Conservation (phyloP, 2,797 vertebrate species). For the Perdix hodgsoniae region DNA sequence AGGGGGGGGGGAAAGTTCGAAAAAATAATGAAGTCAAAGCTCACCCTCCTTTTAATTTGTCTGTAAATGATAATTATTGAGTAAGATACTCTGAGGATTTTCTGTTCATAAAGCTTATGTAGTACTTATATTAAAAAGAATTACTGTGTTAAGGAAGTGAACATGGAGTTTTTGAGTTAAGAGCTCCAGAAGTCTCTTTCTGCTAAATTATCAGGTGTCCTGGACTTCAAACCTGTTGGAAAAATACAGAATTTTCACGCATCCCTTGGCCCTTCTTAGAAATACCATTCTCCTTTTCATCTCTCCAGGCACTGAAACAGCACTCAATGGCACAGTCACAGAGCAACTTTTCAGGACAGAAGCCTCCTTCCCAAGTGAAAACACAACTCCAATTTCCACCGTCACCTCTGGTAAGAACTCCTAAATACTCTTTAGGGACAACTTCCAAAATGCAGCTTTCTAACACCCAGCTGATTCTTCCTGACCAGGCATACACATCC, state of each 20-base stretch:
- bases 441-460: not conserved
- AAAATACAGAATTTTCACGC: not conserved
- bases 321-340: not conserved
- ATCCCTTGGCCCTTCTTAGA: not conserved
- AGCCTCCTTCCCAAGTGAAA: not conserved
- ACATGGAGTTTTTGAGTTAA: not conserved
- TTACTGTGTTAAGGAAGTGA: rapidly evolving
- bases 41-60: not conserved
- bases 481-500: not conserved
- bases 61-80: not conserved
- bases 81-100: not conserved
- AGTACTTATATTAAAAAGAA: not conserved
- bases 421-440: not conserved
- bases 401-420: not conserved
- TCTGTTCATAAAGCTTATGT: not conserved
- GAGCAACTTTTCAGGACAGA: not conserved
- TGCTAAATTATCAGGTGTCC: not conserved
- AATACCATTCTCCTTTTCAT: not conserved
- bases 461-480: not conserved
- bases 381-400: not conserved
- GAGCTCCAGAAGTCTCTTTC: not conserved
- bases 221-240: not conserved
- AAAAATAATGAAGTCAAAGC: not conserved
- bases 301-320: not conserved
- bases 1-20: not conserved